Percentiles rank a stretch among this genome's conserved stretches.
These are phyloP conservation scores for Orchesella flavescens DNA, from an alignment of 2,888 invertebrate species.

Conservation along the genomic window DNA sequence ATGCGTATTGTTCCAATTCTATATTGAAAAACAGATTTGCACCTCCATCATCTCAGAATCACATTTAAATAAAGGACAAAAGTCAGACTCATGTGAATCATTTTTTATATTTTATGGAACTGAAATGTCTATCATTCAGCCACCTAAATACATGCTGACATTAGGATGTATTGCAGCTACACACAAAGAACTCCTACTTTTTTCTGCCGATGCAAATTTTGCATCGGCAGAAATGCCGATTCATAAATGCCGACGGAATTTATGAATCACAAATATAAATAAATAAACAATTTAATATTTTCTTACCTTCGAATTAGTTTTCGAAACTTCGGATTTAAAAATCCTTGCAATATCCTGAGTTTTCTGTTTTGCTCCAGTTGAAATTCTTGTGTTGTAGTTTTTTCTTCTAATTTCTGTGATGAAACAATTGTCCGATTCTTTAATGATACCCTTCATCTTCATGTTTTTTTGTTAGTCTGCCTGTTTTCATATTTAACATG, in stretches of 20 bases:
- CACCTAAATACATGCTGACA: background rate
- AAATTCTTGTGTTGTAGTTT: background rate
- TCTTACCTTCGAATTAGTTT: conserved; percentile 30
- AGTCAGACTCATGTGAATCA: conserved; percentile 40
- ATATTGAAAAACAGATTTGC: too few relatives aligned
- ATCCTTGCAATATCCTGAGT: background rate
- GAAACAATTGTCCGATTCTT: conserved; percentile 53
- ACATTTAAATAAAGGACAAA: conserved; percentile 30
- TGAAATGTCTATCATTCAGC: too few relatives aligned
- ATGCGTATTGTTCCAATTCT: too few relatives aligned
- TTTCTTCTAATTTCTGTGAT: conserved; percentile 28
- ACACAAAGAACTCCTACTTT: too few relatives aligned
- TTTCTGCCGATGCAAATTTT: background rate
- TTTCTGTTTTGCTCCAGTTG: background rate
- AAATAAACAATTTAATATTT: too few relatives aligned
- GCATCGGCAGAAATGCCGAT: too few relatives aligned
- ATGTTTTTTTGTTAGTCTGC: conserved; percentile 12
- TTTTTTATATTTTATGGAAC: background rate
- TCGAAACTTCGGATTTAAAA: conserved; percentile 19
- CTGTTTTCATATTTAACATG: background rate
- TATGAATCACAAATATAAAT: too few relatives aligned
- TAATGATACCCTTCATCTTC: background rate
- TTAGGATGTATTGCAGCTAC: background rate
- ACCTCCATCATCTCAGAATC: background rate
- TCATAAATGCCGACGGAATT: too few relatives aligned